Evolutionary conservation across 2,888 invertebrate species (phyloP).

Genomic region (Leucozona laternaria): DNA sequence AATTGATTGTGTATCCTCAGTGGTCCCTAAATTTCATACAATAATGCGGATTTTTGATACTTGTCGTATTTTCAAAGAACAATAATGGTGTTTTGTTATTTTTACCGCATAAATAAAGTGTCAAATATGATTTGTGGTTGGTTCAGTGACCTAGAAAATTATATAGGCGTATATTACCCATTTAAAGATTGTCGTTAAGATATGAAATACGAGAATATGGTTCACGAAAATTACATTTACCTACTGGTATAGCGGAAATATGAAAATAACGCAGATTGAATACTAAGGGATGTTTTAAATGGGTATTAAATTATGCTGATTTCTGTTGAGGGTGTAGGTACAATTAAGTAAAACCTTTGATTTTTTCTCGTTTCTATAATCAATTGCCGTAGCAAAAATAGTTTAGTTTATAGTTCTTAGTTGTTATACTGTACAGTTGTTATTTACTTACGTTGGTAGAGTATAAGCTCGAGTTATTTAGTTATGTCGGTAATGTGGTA

Average conservation of each 20-base stretch:
- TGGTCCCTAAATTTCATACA: not conserved
- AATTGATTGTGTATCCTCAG: not conserved
- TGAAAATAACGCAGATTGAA: not conserved
- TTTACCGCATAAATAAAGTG: constrained; percentile 3
- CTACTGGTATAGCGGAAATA: too few relatives aligned
- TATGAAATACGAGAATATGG: too few relatives aligned
- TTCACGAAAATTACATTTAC: too few relatives aligned
- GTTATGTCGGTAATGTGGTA: too few relatives aligned
- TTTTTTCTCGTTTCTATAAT: too few relatives aligned
- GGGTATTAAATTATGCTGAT: not conserved
- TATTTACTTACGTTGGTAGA: too few relatives aligned
- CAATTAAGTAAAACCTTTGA: too few relatives aligned
- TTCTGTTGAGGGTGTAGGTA: not conserved
- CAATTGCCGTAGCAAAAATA: too few relatives aligned
- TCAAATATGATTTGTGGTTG: not conserved
- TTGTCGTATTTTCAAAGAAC: too few relatives aligned
- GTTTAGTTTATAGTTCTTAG: too few relatives aligned
- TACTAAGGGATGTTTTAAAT: not conserved
- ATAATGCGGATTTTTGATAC: not conserved
- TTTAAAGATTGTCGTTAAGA: not conserved
- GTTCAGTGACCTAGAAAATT: not conserved
- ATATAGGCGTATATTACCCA: not conserved
- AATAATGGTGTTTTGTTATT: not conserved
- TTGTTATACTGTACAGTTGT: too few relatives aligned
- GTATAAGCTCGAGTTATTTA: too few relatives aligned